Percentiles rank a stretch among this genome's conserved stretches.
Evolutionary conservation across 2,113 vertebrate genomes (phyloP).

Genomic region (Microcebus lehilahytsara): DNA sequence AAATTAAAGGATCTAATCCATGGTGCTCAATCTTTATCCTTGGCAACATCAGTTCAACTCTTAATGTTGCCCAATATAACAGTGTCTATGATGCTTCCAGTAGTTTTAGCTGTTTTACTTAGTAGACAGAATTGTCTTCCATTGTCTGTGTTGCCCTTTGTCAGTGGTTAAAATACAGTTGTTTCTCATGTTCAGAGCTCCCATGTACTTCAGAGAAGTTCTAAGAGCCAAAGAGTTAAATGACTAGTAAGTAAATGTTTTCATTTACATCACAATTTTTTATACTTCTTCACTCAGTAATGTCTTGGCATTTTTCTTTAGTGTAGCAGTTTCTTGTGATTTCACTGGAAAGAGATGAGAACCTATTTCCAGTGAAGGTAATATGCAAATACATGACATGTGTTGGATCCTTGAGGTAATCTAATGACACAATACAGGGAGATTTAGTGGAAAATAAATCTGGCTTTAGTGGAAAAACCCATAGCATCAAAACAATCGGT

Average conservation of each 20-base stretch:
- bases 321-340: not conserved
- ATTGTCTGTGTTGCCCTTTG: not conserved
- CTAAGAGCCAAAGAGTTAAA: not conserved
- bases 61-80: not conserved
- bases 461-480: not conserved
- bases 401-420: not conserved
- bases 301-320: not conserved
- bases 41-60: not conserved
- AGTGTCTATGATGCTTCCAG: not conserved
- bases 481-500: not conserved
- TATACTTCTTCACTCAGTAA: not conserved
- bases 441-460: constrained; percentile 9
- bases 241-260: not conserved
- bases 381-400: not conserved
- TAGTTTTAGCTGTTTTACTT: not conserved
- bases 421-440: not conserved
- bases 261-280: not conserved
- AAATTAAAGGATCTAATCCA: not conserved
- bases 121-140: not conserved
- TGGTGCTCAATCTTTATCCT: not conserved
- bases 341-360: constrained; percentile 6
- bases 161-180: not conserved
- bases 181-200: not conserved
- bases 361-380: not conserved
- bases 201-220: not conserved